Conservation (phyloP, 2,113 vertebrate genomes). For the Bettongia penicillata region DNA sequence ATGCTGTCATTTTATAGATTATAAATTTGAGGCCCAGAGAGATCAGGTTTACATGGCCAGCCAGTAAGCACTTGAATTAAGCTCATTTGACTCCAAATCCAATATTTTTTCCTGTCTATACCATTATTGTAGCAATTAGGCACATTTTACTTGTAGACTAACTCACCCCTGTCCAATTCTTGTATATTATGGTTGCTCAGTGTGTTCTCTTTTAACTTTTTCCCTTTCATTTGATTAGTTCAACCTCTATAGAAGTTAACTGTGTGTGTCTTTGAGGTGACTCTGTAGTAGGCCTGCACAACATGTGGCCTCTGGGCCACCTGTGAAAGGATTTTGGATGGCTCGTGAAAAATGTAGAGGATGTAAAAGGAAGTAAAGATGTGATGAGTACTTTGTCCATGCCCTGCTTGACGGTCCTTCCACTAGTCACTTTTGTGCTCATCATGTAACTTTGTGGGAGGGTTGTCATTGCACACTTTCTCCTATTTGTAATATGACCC, state of each 20-base stretch:
- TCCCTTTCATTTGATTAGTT: neutral
- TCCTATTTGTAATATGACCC: too few species aligned
- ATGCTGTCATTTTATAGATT: neutral
- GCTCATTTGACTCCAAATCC: neutral
- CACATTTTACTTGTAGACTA: neutral
- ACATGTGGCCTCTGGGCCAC: too few species aligned
- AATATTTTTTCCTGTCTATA: neutral
- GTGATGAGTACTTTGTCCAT: too few species aligned
- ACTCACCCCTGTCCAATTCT: neutral
- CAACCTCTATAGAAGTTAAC: neutral
- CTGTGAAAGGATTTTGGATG: too few species aligned
- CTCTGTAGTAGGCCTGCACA: neutral
- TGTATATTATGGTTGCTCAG: neutral
- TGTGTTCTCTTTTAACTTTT: neutral
- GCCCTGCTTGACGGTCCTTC: too few species aligned
- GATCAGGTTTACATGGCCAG: neutral
- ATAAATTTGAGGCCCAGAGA: neutral
- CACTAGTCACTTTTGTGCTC: too few species aligned
- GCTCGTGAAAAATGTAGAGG: too few species aligned
- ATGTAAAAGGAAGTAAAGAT: too few species aligned
- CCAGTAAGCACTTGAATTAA: neutral
- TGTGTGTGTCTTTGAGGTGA: neutral
- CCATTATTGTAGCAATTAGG: neutral
- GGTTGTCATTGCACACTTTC: too few species aligned
- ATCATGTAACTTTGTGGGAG: too few species aligned